Conservation (phyloP, 2,113 vertebrate species). For the Rattus norvegicus region DNA sequence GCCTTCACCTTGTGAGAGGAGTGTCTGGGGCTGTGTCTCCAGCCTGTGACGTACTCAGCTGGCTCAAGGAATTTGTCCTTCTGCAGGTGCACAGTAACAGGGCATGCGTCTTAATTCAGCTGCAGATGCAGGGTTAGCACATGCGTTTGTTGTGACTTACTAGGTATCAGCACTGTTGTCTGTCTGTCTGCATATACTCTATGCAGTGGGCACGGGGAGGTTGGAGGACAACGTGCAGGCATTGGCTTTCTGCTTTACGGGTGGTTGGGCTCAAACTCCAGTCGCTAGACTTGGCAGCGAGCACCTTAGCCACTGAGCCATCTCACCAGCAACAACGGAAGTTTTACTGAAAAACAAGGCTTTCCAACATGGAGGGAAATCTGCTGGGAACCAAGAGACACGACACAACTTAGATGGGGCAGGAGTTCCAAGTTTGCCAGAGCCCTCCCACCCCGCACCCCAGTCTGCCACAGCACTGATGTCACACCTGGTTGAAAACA, state of each 20-base stretch:
- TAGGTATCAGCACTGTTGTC: too few relatives aligned
- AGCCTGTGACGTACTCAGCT: neutral
- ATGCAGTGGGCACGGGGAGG: neutral
- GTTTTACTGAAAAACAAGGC: neutral
- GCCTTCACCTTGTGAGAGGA: neutral
- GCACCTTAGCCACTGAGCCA: neutral
- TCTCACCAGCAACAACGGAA: neutral
- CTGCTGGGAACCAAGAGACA: neutral
- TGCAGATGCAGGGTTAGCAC: neutral
- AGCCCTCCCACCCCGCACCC: neutral
- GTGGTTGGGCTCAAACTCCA: neutral
- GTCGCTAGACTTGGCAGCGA: neutral
- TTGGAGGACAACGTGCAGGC: neutral
- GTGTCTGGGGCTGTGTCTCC: neutral
- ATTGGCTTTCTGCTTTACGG: neutral
- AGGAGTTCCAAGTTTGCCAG: neutral
- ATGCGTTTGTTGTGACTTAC: neutral
- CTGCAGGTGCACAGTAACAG: neutral
- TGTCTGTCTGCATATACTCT: neutral
- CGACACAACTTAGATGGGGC: rapidly evolving
- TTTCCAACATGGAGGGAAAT: neutral
- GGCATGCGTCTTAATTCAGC: too few relatives aligned
- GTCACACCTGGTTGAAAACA: neutral
- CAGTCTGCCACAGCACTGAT: neutral
- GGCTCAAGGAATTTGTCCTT: neutral